These are phyloP conservation scores for Chironomus riparius DNA, from an alignment of 2,888 invertebrate genomes.

Conservation along the genomic window DNA sequence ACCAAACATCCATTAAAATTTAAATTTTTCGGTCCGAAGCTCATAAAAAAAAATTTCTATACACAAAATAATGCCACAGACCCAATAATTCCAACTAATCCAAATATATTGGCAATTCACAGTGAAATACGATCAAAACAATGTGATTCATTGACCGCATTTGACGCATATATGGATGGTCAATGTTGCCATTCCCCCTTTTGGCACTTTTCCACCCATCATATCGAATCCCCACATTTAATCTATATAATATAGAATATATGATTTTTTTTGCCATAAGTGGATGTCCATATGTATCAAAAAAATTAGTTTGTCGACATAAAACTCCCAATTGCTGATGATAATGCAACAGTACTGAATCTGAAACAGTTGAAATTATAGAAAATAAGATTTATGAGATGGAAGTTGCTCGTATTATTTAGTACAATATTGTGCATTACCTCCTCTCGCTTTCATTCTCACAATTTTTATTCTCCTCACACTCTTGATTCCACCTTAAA, in stretches of 20 bases:
- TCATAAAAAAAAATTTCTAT: too few relatives aligned
- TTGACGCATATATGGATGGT: not conserved
- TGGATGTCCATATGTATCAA: not conserved
- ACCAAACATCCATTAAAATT: too few relatives aligned
- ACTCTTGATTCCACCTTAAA: too few relatives aligned
- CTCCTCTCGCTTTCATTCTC: too few relatives aligned
- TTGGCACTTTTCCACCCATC: too few relatives aligned
- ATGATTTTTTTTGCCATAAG: not conserved
- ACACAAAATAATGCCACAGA: too few relatives aligned
- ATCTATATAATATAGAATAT: not conserved
- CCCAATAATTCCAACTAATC: not conserved
- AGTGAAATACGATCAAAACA: not conserved
- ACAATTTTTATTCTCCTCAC: too few relatives aligned
- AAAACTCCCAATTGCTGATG: not conserved
- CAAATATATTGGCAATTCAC: not conserved
- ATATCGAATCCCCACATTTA: too few relatives aligned
- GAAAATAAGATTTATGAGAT: not conserved
- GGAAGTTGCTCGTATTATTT: not conserved
- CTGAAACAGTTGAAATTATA: not conserved
- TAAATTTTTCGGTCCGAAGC: too few relatives aligned
- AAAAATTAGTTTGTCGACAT: not conserved
- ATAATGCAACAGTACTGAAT: not conserved
- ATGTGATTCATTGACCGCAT: not conserved
- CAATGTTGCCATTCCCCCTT: too few relatives aligned
- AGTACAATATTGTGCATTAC: not conserved